Evolutionary conservation across 2,113 vertebrate genomes (phyloP), one percentile per base, ranked within the genome.

Genomic region (Ondatra zibethicus): DNA sequence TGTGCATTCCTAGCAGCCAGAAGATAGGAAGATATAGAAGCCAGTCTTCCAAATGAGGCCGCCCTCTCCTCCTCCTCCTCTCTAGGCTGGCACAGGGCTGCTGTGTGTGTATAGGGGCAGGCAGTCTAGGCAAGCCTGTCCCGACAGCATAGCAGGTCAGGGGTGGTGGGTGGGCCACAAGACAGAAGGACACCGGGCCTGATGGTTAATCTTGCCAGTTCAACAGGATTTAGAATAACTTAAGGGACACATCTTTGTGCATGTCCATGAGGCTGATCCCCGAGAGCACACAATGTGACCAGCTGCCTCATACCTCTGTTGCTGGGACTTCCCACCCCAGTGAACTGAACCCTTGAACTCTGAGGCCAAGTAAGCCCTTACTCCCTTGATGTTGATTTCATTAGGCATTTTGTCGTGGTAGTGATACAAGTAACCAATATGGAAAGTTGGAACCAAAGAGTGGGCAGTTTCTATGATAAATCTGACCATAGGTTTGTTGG

Each of bases 1-100:
- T n/a, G 9, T 0, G 9, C 14, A 13, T 17, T 33, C 29, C 29
- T 68, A 31, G 84, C 27, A 10, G 10, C 39, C n/a, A 42, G 58
- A 29, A 61, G n/a, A 82, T 12, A n/a, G 36, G 9, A 4, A n/a
- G 23, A 10, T 14, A 5, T 8, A 1, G 58, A 65, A 16, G 13
- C 25, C 25, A 7, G 13, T 31, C 58, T 39, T 65, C 58, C 4
- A 5, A 33, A 70, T 33, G 33, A 31, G 19, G 29, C 29, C 19
- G 0, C 3, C 36, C 31, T 31, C 23, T 0, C 6, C 16, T 14
- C 3, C 21, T 12, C 5, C 0, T 31, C 3, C 65, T 68, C 65
- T 33, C 33, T 33, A 70, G 14, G 33, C 66, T 70, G 36, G 66
- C 66, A 70, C 33, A 68, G 66, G 66, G 5, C 33, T 36, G 33